phyloP scores from a whole-genome alignment of 2,888 invertebrate genomes.

The Homarus gammarus region DNA sequence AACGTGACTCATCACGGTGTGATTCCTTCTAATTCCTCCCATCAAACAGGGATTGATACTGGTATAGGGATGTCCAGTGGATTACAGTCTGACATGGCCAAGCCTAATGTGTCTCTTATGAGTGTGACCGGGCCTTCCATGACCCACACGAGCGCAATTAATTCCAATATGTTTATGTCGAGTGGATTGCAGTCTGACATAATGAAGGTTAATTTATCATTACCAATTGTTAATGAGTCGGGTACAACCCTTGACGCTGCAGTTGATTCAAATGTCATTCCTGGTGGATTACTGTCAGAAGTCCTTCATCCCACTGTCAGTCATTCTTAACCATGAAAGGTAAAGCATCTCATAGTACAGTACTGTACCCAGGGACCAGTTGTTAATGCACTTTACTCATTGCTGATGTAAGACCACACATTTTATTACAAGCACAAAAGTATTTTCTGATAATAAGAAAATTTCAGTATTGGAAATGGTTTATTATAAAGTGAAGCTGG shows the following conservation, averaged over 20 bases:
- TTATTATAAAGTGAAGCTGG: slow-evolving; percentile 53
- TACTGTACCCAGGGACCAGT: background rate
- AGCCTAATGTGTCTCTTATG: slow-evolving; percentile 9
- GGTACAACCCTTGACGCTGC: background rate
- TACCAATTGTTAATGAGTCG: background rate
- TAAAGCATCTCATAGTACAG: background rate
- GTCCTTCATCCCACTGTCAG: slow-evolving; percentile 13
- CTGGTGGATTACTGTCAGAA: background rate
- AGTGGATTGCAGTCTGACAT: slow-evolving; percentile 30
- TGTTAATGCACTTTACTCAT: background rate
- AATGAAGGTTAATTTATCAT: slow-evolving; percentile 18
- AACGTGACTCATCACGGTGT: background rate
- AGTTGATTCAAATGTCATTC: background rate
- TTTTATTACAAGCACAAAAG: background rate
- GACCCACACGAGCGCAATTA: background rate
- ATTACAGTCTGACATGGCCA: slow-evolving; percentile 34
- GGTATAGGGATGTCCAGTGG: slow-evolving; percentile 21
- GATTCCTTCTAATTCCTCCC: background rate
- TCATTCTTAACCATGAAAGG: slow-evolving; percentile 10
- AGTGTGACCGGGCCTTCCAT: background rate
- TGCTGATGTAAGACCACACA: background rate
- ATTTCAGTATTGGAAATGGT: background rate
- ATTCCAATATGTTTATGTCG: slow-evolving; percentile 10
- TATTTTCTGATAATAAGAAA: background rate
- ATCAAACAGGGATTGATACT: slow-evolving; percentile 19